phyloP scores from a whole-genome alignment of 2,888 invertebrate species.

The Harpalus rufipes region DNA sequence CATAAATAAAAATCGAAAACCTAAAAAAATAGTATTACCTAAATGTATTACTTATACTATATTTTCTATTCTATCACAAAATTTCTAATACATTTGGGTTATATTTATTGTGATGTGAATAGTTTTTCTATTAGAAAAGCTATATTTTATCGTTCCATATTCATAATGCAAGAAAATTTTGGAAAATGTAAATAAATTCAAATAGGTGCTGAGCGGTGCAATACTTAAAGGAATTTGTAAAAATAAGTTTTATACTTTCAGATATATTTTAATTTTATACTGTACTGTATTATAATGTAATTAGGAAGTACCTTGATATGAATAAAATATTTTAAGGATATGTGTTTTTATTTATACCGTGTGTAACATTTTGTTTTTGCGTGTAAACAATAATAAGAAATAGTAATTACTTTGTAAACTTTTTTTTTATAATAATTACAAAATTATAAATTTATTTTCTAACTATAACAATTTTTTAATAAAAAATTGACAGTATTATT shows the following conservation, averaged over 20 bases:
- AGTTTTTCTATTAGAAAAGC: constrained; percentile 32
- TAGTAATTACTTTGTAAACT: background rate
- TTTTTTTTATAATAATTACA: background rate
- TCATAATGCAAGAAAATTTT: constrained; percentile 29
- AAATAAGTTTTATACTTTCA: constrained; percentile 57
- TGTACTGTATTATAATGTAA: constrained; percentile 62
- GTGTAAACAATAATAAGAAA: background rate
- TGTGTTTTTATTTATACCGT: too few species aligned
- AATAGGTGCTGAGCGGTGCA: constrained; percentile 44
- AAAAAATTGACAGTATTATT: too few species aligned
- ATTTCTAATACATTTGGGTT: constrained; percentile 48
- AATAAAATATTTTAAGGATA: constrained; percentile 57
- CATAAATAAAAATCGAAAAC: constrained; percentile 50
- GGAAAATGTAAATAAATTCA: constrained; percentile 34
- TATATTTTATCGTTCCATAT: constrained; percentile 53
- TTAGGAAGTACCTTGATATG: constrained; percentile 67
- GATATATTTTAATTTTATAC: constrained; percentile 58
- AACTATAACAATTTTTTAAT: background rate
- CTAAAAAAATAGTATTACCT: constrained; percentile 62
- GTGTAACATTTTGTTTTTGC: background rate
- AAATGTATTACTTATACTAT: constrained; percentile 59
- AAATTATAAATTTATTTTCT: background rate
- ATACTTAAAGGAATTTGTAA: constrained; percentile 39
- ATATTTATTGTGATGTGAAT: constrained; percentile 49
- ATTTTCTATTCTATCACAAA: constrained; percentile 16